A percentile compares a stretch with the other conserved stretches of the same genome.
Evolutionary conservation across 2,797 vertebrate species (phyloP).

Genomic region (Phataginus tricuspis): DNA sequence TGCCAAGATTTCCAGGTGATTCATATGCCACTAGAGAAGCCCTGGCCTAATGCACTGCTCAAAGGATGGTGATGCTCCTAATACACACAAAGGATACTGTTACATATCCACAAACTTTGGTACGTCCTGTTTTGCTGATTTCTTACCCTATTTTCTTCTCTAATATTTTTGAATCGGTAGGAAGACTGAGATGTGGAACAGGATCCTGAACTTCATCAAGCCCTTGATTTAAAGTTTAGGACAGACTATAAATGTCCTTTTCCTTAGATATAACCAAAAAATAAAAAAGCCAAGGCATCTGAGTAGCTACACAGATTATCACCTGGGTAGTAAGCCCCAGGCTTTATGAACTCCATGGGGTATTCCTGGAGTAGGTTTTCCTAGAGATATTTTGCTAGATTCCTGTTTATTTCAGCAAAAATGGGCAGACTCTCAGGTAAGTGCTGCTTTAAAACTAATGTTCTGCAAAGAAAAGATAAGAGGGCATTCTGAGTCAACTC

Average conservation of each 20-base stretch:
- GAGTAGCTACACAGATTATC: neutral
- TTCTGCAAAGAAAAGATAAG: neutral
- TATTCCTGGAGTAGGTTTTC: neutral
- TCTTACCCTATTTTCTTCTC: neutral
- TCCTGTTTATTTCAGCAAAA: neutral
- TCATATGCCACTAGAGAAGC: neutral
- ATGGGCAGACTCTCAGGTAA: neutral
- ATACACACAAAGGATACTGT: neutral
- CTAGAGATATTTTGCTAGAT: neutral
- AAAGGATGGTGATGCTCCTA: too few species aligned
- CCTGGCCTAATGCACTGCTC: neutral
- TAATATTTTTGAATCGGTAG: slow-evolving; percentile 1
- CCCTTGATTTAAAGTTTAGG: neutral
- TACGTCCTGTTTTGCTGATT: neutral
- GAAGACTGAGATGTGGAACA: neutral
- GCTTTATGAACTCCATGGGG: neutral
- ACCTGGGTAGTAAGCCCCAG: neutral
- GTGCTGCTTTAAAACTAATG: neutral
- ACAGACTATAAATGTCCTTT: neutral
- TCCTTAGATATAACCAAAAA: neutral
- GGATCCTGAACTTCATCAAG: neutral
- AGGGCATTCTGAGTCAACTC: neutral
- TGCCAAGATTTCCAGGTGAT: neutral
- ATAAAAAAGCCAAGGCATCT: neutral
- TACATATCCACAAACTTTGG: neutral